Evolutionary conservation across 2,888 invertebrate genomes (phyloP).

Genomic region (Apotomis betuletana): DNA sequence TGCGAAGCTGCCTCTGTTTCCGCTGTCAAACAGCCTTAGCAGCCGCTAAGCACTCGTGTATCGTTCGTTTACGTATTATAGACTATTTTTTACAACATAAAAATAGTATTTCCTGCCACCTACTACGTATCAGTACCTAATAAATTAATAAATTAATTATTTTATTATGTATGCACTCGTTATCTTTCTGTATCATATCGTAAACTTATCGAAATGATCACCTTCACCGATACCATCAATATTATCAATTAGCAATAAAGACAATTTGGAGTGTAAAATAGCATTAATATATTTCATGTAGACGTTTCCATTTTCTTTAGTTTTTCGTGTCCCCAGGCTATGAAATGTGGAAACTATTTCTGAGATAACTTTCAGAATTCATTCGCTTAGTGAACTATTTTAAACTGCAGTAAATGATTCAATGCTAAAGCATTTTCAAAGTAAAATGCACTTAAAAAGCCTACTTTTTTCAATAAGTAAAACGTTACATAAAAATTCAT

Average conservation of each 20-base stretch:
- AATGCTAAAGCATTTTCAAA: slow-evolving; percentile 1
- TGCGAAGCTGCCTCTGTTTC: too few relatives aligned
- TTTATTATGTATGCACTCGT: too few relatives aligned
- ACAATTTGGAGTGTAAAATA: background rate
- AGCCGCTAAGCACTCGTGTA: too few relatives aligned
- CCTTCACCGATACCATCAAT: too few relatives aligned
- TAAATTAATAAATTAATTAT: too few relatives aligned
- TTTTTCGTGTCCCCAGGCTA: slow-evolving; percentile 35
- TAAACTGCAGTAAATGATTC: slow-evolving; percentile 25
- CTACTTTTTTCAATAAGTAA: background rate
- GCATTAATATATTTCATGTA: too few relatives aligned
- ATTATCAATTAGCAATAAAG: background rate
- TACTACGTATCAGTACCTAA: too few relatives aligned
- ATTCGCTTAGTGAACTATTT: slow-evolving; percentile 34
- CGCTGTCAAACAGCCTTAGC: too few relatives aligned
- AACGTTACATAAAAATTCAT: too few relatives aligned
- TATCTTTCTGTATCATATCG: too few relatives aligned
- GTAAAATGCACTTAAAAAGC: background rate
- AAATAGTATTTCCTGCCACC: background rate
- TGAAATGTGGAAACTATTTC: slow-evolving; percentile 37
- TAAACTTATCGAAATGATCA: too few relatives aligned
- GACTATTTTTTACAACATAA: background rate
- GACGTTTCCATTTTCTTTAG: slow-evolving; percentile 7
- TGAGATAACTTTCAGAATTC: slow-evolving; percentile 10
- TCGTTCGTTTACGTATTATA: too few relatives aligned